Evolutionary conservation across 92 coral and sea anemone species (phyloP), one percentile per base, ranked within the genome.

Genomic region (Blastomussa wellsi): DNA sequence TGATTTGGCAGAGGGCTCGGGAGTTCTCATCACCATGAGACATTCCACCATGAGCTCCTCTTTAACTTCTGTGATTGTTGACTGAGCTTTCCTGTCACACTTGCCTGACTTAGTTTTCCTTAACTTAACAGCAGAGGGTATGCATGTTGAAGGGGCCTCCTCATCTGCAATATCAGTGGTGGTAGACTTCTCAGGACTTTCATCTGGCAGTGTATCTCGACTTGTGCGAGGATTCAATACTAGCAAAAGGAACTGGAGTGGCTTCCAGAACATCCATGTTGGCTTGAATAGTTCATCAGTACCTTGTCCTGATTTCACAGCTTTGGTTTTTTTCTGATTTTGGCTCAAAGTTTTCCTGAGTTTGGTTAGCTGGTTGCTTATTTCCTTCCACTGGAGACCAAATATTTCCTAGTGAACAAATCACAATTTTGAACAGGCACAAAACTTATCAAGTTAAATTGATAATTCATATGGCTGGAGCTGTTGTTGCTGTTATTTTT

Each of bases 251-350:
- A 91, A 87, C 80, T 91, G 89, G 31, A 91, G 85, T 73, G 33
- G 78, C 64, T 91, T 90, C 89, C 91, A 91, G 53, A 53, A 91
- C 7, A 79, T 82, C 94, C 94, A 91, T 69, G 74, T 87, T 28
- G 89, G 78, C 71, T 79, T 24, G 81, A 77, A 78, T 68, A 39
- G 37, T 20, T 88, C 88, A 78, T 57, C 60, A 49, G 57, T 74
- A 17, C 74, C 76, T 72, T 88, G 91, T 4, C 88, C 84, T 16
- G 88, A 88, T 70, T 79, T 83, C 53, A 82, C 86, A 15, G 44
- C 69, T 72, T 82, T 6, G 19, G 51, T 82, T 72, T 72, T 82
- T 47, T 82, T 82, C 48, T 26, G 47, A 82, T 82, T 82, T 71
- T 70, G 86, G 68, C 86, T 51, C 67, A 82, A 79, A 82, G 72